Evolutionary conservation across 2,797 vertebrate genomes (phyloP).

Genomic region (Neosilurus mollespiculum): DNA sequence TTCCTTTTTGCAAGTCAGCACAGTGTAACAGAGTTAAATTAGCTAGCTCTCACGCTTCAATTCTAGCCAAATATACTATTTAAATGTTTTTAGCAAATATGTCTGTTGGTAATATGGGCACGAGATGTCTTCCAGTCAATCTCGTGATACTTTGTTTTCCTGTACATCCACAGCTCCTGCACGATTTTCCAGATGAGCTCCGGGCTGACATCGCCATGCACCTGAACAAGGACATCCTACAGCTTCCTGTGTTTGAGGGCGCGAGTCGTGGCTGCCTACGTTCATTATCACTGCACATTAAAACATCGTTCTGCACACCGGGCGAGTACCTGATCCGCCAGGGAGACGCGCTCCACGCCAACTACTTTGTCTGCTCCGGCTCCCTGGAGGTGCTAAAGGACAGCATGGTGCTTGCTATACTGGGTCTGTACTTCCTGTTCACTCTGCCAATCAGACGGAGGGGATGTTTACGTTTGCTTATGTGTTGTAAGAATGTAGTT

Average conservation of each 20-base stretch:
- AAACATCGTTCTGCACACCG: conserved; percentile 92
- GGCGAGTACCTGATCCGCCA: conserved; percentile 94
- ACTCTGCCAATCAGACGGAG: neutral
- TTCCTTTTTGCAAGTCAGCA: neutral
- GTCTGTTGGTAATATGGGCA: neutral
- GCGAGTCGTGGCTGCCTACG: conserved; percentile 93
- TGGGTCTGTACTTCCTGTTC: conserved; percentile 76
- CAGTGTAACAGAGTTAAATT: neutral
- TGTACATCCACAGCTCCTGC: conserved; percentile 80
- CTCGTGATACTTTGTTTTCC: neutral
- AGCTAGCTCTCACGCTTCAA: neutral
- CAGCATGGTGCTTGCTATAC: conserved; percentile 89
- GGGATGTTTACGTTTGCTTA: neutral
- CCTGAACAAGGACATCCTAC: conserved; percentile 96
- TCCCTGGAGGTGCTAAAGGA: conserved; percentile 94
- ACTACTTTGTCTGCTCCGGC: conserved; percentile 94
- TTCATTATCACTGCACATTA: conserved; percentile 93
- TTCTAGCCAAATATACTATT: neutral
- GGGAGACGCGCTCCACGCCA: conserved; percentile 89
- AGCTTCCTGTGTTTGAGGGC: conserved; percentile 88
- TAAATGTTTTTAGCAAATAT: neutral
- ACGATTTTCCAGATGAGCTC: conserved; percentile 95
- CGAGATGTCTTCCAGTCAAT: neutral
- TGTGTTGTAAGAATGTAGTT: neutral
- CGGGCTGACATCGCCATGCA: conserved; percentile 96